Percentiles rank a stretch among this genome's conserved stretches.
Conservation (phyloP, 2,113 vertebrate species). For the Mustela nigripes region DNA sequence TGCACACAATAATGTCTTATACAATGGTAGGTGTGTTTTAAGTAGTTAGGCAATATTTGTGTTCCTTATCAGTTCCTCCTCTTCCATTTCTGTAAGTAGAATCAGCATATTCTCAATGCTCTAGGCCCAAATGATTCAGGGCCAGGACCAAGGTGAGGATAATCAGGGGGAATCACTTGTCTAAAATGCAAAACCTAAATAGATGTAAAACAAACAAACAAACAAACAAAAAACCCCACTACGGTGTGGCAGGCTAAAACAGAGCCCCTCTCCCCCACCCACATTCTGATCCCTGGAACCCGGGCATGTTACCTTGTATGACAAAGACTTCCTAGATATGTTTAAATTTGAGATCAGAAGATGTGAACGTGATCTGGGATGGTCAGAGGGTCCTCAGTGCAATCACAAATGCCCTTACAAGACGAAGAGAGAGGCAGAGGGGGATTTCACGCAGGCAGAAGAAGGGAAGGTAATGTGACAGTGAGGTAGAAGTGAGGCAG, state of each 20-base stretch:
- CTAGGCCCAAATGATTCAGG: background rate
- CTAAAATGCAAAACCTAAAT: background rate
- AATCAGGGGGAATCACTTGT: background rate
- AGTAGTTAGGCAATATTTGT: slow-evolving; percentile 2
- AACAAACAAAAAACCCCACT: background rate
- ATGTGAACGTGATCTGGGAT: background rate
- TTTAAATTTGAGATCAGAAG: background rate
- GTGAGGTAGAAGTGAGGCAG: background rate
- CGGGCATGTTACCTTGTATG: background rate
- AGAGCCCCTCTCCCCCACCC: background rate
- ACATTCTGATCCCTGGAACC: background rate
- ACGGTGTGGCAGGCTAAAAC: background rate
- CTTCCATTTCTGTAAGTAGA: background rate
- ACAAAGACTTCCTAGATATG: background rate
- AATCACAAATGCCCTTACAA: background rate
- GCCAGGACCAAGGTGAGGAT: background rate
- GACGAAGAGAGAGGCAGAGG: background rate
- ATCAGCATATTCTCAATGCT: background rate
- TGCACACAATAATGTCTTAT: background rate
- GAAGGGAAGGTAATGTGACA: background rate
- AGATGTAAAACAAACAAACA: background rate
- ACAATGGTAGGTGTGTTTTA: background rate
- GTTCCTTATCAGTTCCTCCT: background rate
- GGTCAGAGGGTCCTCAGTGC: background rate
- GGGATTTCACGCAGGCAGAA: background rate